A percentile compares a stretch with the other conserved stretches of the same genome.
Evolutionary conservation across 2,888 invertebrate genomes (phyloP).

Genomic region (Heliconius cydno): DNA sequence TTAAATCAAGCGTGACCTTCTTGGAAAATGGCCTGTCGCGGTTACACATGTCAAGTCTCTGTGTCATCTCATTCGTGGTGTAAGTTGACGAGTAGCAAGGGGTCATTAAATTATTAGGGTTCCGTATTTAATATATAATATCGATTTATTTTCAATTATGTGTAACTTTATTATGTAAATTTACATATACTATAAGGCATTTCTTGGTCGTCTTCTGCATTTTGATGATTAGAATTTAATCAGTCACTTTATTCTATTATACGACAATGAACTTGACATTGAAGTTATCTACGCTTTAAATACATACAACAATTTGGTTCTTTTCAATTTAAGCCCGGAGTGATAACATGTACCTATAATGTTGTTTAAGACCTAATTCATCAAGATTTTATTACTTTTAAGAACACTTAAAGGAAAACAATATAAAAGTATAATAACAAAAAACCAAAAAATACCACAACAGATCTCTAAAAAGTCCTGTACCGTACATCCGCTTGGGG

Average conservation of each 20-base stretch:
- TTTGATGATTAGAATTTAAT: background rate
- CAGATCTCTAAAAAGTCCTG: constrained; percentile 29
- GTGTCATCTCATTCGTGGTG: constrained; percentile 45
- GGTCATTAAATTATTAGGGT: background rate
- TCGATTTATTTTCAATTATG: background rate
- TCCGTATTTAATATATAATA: background rate
- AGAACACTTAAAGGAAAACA: no score
- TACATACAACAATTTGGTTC: background rate
- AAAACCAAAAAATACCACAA: background rate
- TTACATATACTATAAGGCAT: background rate
- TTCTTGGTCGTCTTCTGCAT: background rate
- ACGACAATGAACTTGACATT: background rate
- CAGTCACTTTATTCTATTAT: background rate
- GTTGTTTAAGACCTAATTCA: background rate
- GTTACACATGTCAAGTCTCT: constrained; percentile 39
- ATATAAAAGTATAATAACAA: no score
- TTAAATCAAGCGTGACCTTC: constrained; percentile 48
- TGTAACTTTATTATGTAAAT: background rate
- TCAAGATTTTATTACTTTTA: no score
- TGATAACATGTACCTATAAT: background rate
- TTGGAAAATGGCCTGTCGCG: constrained; percentile 44
- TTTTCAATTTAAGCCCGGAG: background rate
- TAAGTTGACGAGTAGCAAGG: constrained; percentile 13
- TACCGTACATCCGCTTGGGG: constrained; percentile 48
- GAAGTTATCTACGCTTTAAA: background rate